phyloP scores from a whole-genome alignment of 2,888 invertebrate species.

The Deilephila porcellus region DNA sequence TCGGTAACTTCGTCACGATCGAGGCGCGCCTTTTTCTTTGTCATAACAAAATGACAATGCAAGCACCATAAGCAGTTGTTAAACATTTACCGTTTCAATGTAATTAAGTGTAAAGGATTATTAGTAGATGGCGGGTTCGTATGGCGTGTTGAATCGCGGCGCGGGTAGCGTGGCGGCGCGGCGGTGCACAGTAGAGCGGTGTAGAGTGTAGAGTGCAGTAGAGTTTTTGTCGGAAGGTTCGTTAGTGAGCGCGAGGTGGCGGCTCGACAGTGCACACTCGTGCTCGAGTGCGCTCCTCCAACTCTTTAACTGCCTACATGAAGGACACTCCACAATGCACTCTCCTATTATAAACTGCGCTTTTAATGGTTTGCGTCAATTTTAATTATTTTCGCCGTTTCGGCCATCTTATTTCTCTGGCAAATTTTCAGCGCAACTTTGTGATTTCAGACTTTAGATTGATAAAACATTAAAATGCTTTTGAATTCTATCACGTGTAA shows the following conservation, averaged over 20 bases:
- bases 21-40: neutral
- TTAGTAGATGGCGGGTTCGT: conserved; percentile 49
- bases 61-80: neutral
- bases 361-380: conserved; percentile 82
- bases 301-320: conserved; percentile 85
- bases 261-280: conserved; percentile 78
- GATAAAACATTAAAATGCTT: conserved; percentile 20
- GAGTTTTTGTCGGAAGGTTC: conserved; percentile 80
- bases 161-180: conserved; percentile 41
- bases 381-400: conserved; percentile 79
- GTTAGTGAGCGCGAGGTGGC: conserved; percentile 79
- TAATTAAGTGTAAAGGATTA: conserved; percentile 57
- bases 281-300: conserved; percentile 80
- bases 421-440: conserved; percentile 19
- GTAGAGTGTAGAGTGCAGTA: conserved; percentile 55
- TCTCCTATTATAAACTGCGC: conserved; percentile 84
- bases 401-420: conserved; percentile 9
- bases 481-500: conserved; percentile 1
- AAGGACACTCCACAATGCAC: conserved; percentile 79
- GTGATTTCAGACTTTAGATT: conserved; percentile 7
- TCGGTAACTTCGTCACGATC: neutral
- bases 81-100: neutral
- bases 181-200: conserved; percentile 52
- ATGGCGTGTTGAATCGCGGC: conserved; percentile 12
- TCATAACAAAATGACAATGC: neutral